A percentile compares a stretch with the other conserved stretches of the same genome.
Evolutionary conservation across 2,113 vertebrate genomes (phyloP).

Genomic region (Phalacrocorax brasilianus): DNA sequence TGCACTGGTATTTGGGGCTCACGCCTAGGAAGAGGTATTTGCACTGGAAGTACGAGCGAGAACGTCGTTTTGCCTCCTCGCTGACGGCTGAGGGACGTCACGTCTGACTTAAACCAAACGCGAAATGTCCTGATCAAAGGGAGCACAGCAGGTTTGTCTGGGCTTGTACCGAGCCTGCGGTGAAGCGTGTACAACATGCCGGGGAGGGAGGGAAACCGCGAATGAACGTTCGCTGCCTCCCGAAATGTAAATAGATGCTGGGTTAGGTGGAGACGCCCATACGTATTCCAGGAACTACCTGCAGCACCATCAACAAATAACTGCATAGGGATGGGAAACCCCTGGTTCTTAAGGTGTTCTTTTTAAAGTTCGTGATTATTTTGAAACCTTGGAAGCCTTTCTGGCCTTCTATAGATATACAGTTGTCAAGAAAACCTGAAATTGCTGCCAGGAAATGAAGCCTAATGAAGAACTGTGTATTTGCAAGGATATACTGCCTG

Average conservation of each 20-base stretch:
- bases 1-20: background rate
- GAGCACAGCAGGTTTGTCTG: background rate
- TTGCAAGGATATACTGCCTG: background rate
- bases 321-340: background rate
- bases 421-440: background rate
- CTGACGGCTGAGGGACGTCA: background rate
- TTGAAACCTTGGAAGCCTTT: background rate
- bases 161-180: background rate
- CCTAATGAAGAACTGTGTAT: background rate
- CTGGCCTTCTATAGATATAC: accelerated
- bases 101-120: background rate
- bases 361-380: background rate
- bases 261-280: background rate
- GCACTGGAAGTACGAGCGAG: background rate
- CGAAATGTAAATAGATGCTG: background rate
- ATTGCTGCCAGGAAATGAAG: background rate
- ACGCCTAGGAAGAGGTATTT: background rate
- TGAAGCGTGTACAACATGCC: background rate
- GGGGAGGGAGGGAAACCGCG: background rate
- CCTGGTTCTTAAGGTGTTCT: background rate
- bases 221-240: background rate
- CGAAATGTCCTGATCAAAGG: background rate
- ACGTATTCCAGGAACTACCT: background rate
- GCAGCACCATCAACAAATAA: background rate
- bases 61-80: background rate